phyloP scores from a whole-genome alignment of 2,113 vertebrate genomes.

The Hippoglossus stenolepis region DNA sequence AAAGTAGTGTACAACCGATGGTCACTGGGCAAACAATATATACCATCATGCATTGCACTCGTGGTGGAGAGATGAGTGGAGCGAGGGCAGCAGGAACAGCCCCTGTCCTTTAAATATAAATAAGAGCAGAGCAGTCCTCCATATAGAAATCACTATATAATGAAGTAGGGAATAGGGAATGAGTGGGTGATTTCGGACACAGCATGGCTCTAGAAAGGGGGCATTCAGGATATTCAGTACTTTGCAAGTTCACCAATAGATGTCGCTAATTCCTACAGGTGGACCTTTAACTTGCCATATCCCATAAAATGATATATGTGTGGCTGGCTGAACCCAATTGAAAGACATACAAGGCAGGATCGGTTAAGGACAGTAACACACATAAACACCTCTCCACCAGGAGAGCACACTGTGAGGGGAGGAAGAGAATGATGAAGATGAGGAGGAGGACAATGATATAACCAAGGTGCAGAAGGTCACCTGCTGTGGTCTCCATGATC shows the following conservation, averaged over 20 bases:
- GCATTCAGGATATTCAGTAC: neutral
- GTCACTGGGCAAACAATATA: too few relatives aligned
- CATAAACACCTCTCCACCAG: slow-evolving; percentile 64
- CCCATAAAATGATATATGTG: neutral
- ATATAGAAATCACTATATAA: too few relatives aligned
- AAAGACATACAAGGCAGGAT: slow-evolving; percentile 20
- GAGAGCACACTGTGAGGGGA: slow-evolving; percentile 59
- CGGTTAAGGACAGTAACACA: slow-evolving; percentile 37
- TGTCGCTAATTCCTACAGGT: neutral
- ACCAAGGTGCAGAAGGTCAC: slow-evolving; percentile 90
- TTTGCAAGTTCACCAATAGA: neutral
- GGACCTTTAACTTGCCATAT: neutral
- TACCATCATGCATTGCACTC: too few relatives aligned
- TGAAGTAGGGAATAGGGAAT: too few relatives aligned
- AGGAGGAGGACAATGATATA: slow-evolving; percentile 40
- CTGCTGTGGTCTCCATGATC: slow-evolving; percentile 97
- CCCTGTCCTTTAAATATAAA: too few relatives aligned
- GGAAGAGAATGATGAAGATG: slow-evolving; percentile 44
- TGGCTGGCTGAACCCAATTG: neutral
- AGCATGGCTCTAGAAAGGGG: too few relatives aligned
- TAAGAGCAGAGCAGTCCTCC: too few relatives aligned
- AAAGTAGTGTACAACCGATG: too few relatives aligned
- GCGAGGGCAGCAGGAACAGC: too few relatives aligned
- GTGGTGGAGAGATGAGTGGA: too few relatives aligned
- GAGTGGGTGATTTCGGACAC: too few relatives aligned